Evolutionary conservation across 2,888 invertebrate genomes (phyloP), one percentile per base, ranked within the genome.

Genomic region (Chymomyza fuscimana): DNA sequence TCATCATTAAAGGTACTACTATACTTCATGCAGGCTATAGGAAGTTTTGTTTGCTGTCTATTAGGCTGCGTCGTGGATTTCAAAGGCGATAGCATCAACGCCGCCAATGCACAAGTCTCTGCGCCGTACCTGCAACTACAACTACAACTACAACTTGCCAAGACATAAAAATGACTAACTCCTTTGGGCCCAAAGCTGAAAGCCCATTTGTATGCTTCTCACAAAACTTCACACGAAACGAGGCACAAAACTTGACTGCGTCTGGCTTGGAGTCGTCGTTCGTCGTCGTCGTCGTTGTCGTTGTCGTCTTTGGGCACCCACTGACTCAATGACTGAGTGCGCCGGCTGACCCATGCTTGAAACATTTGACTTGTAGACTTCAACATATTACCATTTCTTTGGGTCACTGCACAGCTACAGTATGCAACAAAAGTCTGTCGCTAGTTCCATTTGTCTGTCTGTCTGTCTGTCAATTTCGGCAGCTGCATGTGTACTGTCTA

Each of bases 241-340:
- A 58, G 22, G 22, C 22, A 54, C 16, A 54, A n/a, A 54, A n/a
- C 16, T 54, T 22, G 54, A 54, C 54, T 54, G 59, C 46, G 70
- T 74, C 70, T 70, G 73, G 65, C n/a, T 36, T 46, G 40, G 40
- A 12, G 40, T 7, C 5, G 40, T 16, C 65, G 22, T n/a, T 29
- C 16, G 22, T 58, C 50, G 40, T n/a, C 65, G 46, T 29, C 16
- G 22, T 58, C 50, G 12, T 1, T 3, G 40, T 12, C 9, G 12
- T 16, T 56, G 46, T 29, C 12, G 25, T 58, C 51, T 32, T 9
- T 46, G 40, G 79, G 87, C 86, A 87, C 85, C 86, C 87, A 88
- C 88, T 86, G 87, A 86, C 87, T 88, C 87, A 88, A 87, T 86
- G 88, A 86, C 87, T 85, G 85, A 88, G 77, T 86, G 87, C 72